Base-by-base conservation (phyloP, 2,797 vertebrate genomes). In the Petrocephalus schoutedeni region DNA sequence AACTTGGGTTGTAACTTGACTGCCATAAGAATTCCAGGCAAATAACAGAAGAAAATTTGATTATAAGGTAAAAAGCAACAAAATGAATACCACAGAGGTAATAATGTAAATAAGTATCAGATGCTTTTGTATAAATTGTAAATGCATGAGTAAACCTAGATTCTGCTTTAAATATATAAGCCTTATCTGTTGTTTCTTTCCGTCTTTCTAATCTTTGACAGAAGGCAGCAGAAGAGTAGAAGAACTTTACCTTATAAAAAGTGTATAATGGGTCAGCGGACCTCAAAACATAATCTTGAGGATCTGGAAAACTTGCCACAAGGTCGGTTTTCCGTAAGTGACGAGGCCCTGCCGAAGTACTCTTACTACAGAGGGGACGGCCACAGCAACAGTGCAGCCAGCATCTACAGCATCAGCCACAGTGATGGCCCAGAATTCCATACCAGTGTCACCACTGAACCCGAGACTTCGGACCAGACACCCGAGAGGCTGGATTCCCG, bases 211-310 rank as follows among this genome's bases (percentile, higher is more conserved):
- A 1, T 36, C 36, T 36, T 36, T 36, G 14, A 32, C 84, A 86
- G 54, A 57, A 77, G 16, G 56, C 84, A 0, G 2, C 59, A 86
- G n/a, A n/a, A n/a, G n/a, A 85, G 36, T 57, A 58, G 21, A n/a
- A 36, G 2, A 19, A 1, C 19, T 1, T 16, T 12, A 58, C 53
- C 1, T 1, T 28, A 8, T 2, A 19, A 57, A 57, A 86, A 14
- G 53, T 58, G 23, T 58, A 58, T 53, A 57, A 95, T 95, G 95
- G 95, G 95, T 58, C 93, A 94, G 56, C 19, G 84, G 0, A 28
- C 54, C 8, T 94, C 95, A 32, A 95, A 88, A 87, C 86, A 1
- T 2, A 74, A 23, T 0, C 4, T 0, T 6, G 7, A 10, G 4
- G 87, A n/a, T 1, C 4, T 21, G 0, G 80, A 86, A 2, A 12